These are phyloP conservation scores for Crossocerus cetratus DNA, from an alignment of 2,888 invertebrate genomes.

Conservation along the genomic window DNA sequence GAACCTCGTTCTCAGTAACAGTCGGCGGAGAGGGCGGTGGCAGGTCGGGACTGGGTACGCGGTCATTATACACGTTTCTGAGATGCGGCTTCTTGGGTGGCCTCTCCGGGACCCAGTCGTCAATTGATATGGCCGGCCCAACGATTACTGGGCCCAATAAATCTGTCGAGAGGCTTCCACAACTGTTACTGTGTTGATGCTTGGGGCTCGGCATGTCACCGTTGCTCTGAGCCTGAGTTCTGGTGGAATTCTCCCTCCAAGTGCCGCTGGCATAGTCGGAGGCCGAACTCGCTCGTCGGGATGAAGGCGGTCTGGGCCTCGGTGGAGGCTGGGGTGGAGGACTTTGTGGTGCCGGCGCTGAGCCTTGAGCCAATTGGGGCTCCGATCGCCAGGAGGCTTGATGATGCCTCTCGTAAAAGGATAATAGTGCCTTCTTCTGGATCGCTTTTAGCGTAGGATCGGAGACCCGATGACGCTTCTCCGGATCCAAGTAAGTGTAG, in stretches of 20 bases:
- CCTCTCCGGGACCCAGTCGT: slow-evolving; percentile 85
- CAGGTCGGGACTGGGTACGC: slow-evolving; percentile 81
- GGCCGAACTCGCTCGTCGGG: slow-evolving; percentile 83
- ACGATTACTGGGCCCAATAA: slow-evolving; percentile 81
- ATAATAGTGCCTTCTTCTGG: slow-evolving; percentile 89
- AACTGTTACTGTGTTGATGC: slow-evolving; percentile 81
- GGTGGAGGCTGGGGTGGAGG: slow-evolving; percentile 76
- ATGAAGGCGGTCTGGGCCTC: slow-evolving; percentile 76
- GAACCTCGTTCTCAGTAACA: slow-evolving; percentile 80
- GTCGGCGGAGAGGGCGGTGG: slow-evolving; percentile 83
- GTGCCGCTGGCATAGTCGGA: slow-evolving; percentile 82
- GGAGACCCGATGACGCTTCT: slow-evolving; percentile 85
- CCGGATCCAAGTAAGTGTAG: slow-evolving; percentile 85
- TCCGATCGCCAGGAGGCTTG: slow-evolving; percentile 80
- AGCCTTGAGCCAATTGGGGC: slow-evolving; percentile 78
- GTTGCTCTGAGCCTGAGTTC: slow-evolving; percentile 58
- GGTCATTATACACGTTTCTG: slow-evolving; percentile 78
- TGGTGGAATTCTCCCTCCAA: slow-evolving; percentile 74
- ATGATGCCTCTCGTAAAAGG: slow-evolving; percentile 87
- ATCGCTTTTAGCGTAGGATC: slow-evolving; percentile 87
- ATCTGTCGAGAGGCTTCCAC: slow-evolving; percentile 80
- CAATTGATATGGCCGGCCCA: slow-evolving; percentile 81
- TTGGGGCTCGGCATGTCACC: slow-evolving; percentile 71
- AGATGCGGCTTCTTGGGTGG: slow-evolving; percentile 88
- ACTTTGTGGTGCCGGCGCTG: slow-evolving; percentile 52